These are phyloP conservation scores for Haliclona indistincta DNA, from an alignment of 37 sponge, comb jelly and placozoan genomes.

Conservation along the genomic window DNA sequence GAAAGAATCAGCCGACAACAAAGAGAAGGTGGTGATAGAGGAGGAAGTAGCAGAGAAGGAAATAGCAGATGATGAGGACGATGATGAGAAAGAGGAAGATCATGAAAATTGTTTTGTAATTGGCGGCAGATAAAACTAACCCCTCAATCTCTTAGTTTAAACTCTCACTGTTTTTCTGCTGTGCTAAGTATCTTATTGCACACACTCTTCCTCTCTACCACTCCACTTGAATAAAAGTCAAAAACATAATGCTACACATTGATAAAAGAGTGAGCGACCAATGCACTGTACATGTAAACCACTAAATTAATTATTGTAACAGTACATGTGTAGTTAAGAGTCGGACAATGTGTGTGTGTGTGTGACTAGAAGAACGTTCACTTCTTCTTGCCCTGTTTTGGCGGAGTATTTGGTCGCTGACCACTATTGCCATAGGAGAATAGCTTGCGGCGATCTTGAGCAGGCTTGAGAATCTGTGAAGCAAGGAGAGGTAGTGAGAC, in stretches of 20 bases:
- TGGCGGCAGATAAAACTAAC: conserved; percentile 44
- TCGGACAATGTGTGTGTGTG: neutral
- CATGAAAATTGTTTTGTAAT: conserved; percentile 47
- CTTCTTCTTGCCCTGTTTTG: neutral
- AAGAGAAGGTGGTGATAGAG: neutral
- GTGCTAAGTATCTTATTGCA: neutral
- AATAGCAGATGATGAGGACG: conserved; percentile 8
- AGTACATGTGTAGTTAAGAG: neutral
- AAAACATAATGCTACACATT: neutral
- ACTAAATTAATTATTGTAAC: neutral
- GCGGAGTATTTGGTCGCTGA: neutral
- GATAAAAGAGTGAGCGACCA: neutral
- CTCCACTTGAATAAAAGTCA: conserved; percentile 55
- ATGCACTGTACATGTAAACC: neutral
- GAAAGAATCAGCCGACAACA: neutral
- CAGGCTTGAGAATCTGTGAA: conserved; percentile 76
- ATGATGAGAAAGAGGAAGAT: conserved; percentile 34
- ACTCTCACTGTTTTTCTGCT: too few relatives aligned
- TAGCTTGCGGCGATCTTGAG: conserved; percentile 54
- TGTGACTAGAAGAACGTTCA: neutral
- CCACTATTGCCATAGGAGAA: conserved; percentile 18
- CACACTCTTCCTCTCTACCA: neutral
- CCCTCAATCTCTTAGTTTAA: too few relatives aligned
- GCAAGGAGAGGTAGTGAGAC: neutral
- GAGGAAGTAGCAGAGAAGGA: conserved; percentile 13